Evolutionary conservation across 2,113 vertebrate species (phyloP).

Genomic region (Todiramphus saurophagus): DNA sequence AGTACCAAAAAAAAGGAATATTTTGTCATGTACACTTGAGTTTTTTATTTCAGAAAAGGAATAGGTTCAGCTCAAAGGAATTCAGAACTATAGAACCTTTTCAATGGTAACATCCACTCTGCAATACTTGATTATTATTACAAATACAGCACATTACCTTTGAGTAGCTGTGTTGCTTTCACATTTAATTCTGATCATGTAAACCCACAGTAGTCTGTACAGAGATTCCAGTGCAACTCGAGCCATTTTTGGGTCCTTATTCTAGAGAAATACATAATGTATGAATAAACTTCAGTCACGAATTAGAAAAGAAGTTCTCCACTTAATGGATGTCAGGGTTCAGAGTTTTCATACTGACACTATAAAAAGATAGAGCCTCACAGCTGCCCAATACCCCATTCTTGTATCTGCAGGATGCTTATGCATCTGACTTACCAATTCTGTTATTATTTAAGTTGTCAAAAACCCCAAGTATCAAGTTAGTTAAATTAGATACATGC

Average conservation of each 20-base stretch:
- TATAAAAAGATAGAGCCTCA: background rate
- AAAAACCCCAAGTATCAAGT: background rate
- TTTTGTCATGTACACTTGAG: background rate
- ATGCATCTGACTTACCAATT: background rate
- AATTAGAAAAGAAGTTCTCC: background rate
- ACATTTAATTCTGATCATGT: constrained; percentile 99
- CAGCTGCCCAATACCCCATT: background rate
- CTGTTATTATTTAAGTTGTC: background rate
- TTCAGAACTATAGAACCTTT: background rate
- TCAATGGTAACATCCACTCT: background rate
- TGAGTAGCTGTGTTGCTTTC: constrained; percentile 99
- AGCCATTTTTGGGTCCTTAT: constrained; percentile 98
- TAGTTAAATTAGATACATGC: background rate
- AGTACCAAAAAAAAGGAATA: background rate
- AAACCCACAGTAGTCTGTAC: constrained; percentile 97
- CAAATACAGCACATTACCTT: constrained; percentile 79
- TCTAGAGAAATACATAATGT: constrained; percentile 75
- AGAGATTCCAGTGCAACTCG: constrained; percentile 97
- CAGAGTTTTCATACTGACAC: background rate
- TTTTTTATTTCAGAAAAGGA: background rate
- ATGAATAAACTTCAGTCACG: background rate
- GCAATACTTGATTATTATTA: background rate
- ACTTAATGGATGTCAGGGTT: background rate
- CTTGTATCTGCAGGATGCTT: background rate
- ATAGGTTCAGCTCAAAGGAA: background rate